Base-by-base conservation (phyloP, 2,888 invertebrate genomes). In the Podabrus alpinus region DNA sequence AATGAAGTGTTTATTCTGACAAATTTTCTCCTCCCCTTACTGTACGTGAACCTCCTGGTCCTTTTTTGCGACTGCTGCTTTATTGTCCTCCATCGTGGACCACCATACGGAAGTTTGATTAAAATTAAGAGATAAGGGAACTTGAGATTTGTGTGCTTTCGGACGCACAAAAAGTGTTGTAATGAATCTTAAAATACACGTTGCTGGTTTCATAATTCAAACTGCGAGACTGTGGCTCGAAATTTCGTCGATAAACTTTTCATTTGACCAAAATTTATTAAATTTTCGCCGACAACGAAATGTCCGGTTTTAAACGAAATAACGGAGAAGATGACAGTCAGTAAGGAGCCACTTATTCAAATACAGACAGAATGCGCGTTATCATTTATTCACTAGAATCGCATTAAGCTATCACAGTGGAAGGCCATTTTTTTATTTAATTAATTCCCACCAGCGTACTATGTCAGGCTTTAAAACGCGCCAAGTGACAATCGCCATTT, bases 381-480 rank as follows among this genome's bases (percentile, higher is more conserved):
- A 84, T 84, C 84, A 85, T 84, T 86, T 84, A 85, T 86, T 84
- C 84, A 84, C 83, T 80, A 80, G 83, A 84, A 84, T 85, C 83
- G 83, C 85, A 85, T 86, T 86, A 85, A 85, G 85, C 84, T 85
- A 85, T 85, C 85, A 82, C 81, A 83, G 83, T 80, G 81, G 79
- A 80, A 81, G 81, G 81, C 82, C 81, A 83, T 84, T 85, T 85
- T 81, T 86, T 85, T 83, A 83, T 86, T 85, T 86, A 86, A 86
- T 86, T 86, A 86, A 86, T 86, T 86, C 84, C 83, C 84, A 83
- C 84, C 85, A 83, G 85, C 83, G 84, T 80, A 85, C 84, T 86
- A 85, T 84, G 86, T 86, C 86, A 86, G 81, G 86, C 85, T 86
- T 86, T 86, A 85, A 85, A 85, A 84, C 84, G 81, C 84, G 83